Conservation (phyloP, 2,797 vertebrate genomes). For the Percopsis omiscomaycus region DNA sequence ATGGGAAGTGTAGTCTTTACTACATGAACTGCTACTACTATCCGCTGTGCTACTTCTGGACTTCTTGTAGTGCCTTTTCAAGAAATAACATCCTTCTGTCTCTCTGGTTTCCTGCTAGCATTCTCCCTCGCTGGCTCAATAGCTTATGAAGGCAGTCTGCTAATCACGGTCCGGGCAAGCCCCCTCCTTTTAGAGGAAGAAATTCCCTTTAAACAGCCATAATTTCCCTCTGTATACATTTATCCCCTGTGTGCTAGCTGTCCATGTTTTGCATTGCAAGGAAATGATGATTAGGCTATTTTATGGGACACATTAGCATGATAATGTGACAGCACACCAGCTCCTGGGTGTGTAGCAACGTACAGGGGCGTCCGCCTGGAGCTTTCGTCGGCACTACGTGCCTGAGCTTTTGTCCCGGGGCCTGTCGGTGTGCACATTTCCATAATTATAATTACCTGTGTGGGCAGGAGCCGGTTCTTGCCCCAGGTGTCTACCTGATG, state of each 20-base stretch:
- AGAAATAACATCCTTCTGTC: slow-evolving; percentile 25
- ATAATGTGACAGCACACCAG: slow-evolving; percentile 25
- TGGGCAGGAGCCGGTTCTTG: slow-evolving; percentile 59
- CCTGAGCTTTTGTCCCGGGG: slow-evolving; percentile 58
- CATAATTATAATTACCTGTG: slow-evolving; percentile 77
- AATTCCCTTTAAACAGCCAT: slow-evolving; percentile 29
- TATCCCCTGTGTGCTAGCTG: slow-evolving; percentile 2
- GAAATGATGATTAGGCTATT: slow-evolving; percentile 34
- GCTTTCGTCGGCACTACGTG: slow-evolving; percentile 39
- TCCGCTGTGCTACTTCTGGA: slow-evolving; percentile 19
- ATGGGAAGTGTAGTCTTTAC: neutral
- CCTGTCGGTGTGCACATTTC: slow-evolving; percentile 56
- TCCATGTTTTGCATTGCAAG: slow-evolving; percentile 29
- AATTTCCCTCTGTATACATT: slow-evolving; percentile 21
- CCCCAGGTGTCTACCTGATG: slow-evolving; percentile 66
- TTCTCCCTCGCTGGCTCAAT: slow-evolving; percentile 34
- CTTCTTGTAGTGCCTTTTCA: slow-evolving; percentile 5
- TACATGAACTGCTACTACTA: too few species aligned
- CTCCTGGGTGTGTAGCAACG: slow-evolving; percentile 19
- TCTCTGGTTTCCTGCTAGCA: slow-evolving; percentile 33
- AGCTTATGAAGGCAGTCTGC: slow-evolving; percentile 50
- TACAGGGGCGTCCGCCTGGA: slow-evolving; percentile 34
- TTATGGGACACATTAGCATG: slow-evolving; percentile 34
- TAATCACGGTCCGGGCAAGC: neutral
- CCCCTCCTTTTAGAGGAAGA: slow-evolving; percentile 21